Conservation (phyloP, 2,797 vertebrate genomes). For the Brachymystax lenok region DNA sequence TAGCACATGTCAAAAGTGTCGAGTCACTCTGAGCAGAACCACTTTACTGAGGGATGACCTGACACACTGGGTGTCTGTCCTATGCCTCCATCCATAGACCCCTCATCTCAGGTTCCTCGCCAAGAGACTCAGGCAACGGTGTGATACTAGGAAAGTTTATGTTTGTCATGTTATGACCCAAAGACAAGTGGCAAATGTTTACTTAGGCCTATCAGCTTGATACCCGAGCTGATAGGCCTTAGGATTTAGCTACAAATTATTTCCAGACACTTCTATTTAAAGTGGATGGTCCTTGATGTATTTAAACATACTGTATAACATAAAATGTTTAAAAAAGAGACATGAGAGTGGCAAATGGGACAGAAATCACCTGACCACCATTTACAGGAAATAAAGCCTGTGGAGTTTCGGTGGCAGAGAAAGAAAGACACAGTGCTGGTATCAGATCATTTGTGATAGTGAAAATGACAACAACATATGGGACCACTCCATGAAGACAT, state of each 20-base stretch:
- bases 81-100: neutral
- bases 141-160: neutral
- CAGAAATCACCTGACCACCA: slow-evolving; percentile 57
- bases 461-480: slow-evolving; percentile 56
- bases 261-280: neutral
- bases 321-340: slow-evolving; percentile 11
- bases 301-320: neutral
- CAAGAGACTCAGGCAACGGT: neutral
- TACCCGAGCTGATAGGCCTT: too few relatives aligned
- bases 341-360: slow-evolving; percentile 42
- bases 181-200: neutral
- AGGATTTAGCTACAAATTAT: neutral
- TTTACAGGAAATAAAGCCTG: slow-evolving; percentile 70
- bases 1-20: slow-evolving; percentile 60
- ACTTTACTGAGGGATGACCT: slow-evolving; percentile 45
- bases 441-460: slow-evolving; percentile 72
- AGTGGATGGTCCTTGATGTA: neutral
- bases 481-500: slow-evolving; percentile 32
- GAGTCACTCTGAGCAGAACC: slow-evolving; percentile 57
- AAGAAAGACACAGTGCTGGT: slow-evolving; percentile 57
- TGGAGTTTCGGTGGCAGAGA: slow-evolving; percentile 60
- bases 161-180: neutral
- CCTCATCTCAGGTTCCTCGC: neutral
- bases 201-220: too few relatives aligned
- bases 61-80: slow-evolving; percentile 24